A percentile compares a stretch with the other conserved stretches of the same genome.
Evolutionary conservation across 2,888 invertebrate genomes (phyloP).

Genomic region (Zaprionus obscuricornis): DNA sequence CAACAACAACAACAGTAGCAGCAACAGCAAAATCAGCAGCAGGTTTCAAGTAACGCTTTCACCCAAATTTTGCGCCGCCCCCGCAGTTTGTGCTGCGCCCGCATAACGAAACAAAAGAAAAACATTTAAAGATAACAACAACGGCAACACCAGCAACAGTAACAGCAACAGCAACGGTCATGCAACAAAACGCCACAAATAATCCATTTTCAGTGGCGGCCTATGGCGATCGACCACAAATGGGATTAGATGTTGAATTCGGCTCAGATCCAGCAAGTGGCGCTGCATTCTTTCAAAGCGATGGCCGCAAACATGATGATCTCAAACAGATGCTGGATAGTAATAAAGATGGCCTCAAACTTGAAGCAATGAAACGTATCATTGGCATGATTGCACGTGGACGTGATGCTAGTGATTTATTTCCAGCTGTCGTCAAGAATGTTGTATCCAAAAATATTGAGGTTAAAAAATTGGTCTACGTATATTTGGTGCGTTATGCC

Average conservation of each 20-base stretch:
- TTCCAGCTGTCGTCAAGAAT: slow-evolving; percentile 99
- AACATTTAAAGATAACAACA: no score
- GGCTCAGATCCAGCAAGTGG: slow-evolving; percentile 94
- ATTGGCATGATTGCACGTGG: slow-evolving; percentile 99
- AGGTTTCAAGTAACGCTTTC: no score
- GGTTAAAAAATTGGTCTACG: slow-evolving; percentile 99
- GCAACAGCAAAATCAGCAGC: neutral
- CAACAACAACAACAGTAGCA: no score
- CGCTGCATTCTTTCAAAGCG: slow-evolving; percentile 94
- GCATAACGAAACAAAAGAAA: neutral
- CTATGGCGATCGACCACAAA: slow-evolving; percentile 81
- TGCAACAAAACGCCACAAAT: slow-evolving; percentile 70
- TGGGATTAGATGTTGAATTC: slow-evolving; percentile 89
- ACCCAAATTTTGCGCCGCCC: no score
- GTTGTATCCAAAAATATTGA: slow-evolving; percentile 99
- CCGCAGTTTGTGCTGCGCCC: no score
- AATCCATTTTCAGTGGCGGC: slow-evolving; percentile 71
- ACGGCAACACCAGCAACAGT: neutral
- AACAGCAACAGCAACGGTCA: slow-evolving; percentile 42
- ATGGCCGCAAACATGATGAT: slow-evolving; percentile 98
- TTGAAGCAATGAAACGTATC: slow-evolving; percentile 99
- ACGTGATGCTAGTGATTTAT: slow-evolving; percentile 97
- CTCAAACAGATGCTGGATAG: slow-evolving; percentile 98
- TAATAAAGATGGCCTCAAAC: slow-evolving; percentile 97
- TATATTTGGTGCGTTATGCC: slow-evolving; percentile 98